These are phyloP conservation scores for human (Homo sapiens) DNA, from an alignment of 2,113 vertebrate genomes.

Conservation along the genomic window GRCh38 chr3:22843501-22844000, in stretches of 20 bases:
- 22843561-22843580: neutral
- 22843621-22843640: neutral
- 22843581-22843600: neutral
- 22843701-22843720: neutral
- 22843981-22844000: neutral
- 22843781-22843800: neutral
- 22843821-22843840: neutral
- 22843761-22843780: neutral
- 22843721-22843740: neutral
- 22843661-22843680: neutral
- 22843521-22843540: neutral
- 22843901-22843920: neutral
- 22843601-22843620: neutral
- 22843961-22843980: neutral
- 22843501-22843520: neutral
- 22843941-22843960: neutral
- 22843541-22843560: neutral
- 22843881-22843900: neutral
- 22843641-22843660: neutral
- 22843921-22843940: neutral
- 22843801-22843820: neutral
- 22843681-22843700: neutral
- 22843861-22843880: too few species aligned
- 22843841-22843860: neutral
- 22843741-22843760: neutral